These are phyloP conservation scores for Geophilus truncorum DNA, from an alignment of 2,888 invertebrate genomes.

Conservation along the genomic window DNA sequence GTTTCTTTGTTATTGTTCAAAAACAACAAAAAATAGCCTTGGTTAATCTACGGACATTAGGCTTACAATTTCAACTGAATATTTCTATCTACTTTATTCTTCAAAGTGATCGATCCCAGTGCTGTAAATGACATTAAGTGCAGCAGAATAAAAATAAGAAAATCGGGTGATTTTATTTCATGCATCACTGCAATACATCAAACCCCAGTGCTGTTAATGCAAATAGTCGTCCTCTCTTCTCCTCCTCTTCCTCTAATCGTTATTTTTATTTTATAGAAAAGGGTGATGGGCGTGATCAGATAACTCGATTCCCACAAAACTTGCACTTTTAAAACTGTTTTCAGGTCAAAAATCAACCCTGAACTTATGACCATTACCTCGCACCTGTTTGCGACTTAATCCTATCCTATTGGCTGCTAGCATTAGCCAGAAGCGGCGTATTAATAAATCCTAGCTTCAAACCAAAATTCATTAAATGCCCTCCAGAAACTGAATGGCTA, in stretches of 20 bases:
- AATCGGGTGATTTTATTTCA: background rate
- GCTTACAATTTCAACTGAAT: too few relatives aligned
- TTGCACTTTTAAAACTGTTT: background rate
- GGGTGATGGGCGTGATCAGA: background rate
- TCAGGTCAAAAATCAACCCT: background rate
- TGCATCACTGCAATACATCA: background rate
- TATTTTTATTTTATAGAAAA: background rate
- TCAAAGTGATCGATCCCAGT: too few relatives aligned
- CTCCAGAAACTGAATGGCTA: background rate
- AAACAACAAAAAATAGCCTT: too few relatives aligned
- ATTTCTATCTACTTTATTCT: too few relatives aligned
- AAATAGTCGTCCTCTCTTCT: too few relatives aligned
- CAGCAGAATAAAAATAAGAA: too few relatives aligned
- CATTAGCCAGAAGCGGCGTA: background rate
- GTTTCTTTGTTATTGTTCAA: too few relatives aligned
- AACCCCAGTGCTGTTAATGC: too few relatives aligned
- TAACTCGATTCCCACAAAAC: background rate
- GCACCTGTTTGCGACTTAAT: background rate
- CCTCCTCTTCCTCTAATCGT: background rate
- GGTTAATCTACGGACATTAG: too few relatives aligned
- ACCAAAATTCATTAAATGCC: background rate
- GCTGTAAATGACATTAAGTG: too few relatives aligned
- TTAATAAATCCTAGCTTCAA: background rate
- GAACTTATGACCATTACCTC: background rate
- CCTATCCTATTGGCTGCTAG: background rate